Base-by-base conservation (phyloP, 2,888 invertebrate genomes). In the Prosopocoilus inquinatus region DNA sequence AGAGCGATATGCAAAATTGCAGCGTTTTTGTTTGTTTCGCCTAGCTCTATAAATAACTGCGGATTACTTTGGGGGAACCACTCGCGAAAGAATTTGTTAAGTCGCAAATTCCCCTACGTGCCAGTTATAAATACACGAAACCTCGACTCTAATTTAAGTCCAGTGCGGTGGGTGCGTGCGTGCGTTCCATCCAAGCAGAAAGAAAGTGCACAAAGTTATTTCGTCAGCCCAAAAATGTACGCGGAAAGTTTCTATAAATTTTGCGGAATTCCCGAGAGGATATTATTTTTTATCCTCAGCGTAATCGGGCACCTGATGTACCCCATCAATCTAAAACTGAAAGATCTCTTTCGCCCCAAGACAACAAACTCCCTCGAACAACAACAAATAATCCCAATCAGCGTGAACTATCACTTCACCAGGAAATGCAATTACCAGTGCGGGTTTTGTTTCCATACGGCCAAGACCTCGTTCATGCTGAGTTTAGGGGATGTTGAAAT, bases 391-490 rank as follows among this genome's bases (percentile, higher is more conserved):
- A 60, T 67, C 49, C 75, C 75, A 8, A 65, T 68, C 62, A 76
- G 76, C 64, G 81, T 81, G 0, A 81, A 81, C 65, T 81, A 78
- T 62, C 81, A 81, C 67, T 81, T 81, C 59, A 81, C 81, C 0
- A 62, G 81, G 45, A 67, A 73, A 55, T 81, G 81, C 64, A 81
- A 81, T 63, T 81, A 81, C 60, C 66, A 71, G 35, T 81, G 81
- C 63, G 81, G 81, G 2, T 81, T 81, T 67, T 81, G 81, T 63
- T 81, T 81, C 61, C 81, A 81, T 61, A 81, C 81, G 0, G 79
- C 80, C 1, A 80, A 79, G 67, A 80, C 80, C 1, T 80, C 80
- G 0, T 78, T 71, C 61, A 70, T 80, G 58, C 63, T 80, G 43
- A 70, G 77, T 2, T 62, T 81, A 45, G 74, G 77, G 15, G 75